phyloP scores from a whole-genome alignment of 2,888 invertebrate species.

The Drosophila atroscutellata region DNA sequence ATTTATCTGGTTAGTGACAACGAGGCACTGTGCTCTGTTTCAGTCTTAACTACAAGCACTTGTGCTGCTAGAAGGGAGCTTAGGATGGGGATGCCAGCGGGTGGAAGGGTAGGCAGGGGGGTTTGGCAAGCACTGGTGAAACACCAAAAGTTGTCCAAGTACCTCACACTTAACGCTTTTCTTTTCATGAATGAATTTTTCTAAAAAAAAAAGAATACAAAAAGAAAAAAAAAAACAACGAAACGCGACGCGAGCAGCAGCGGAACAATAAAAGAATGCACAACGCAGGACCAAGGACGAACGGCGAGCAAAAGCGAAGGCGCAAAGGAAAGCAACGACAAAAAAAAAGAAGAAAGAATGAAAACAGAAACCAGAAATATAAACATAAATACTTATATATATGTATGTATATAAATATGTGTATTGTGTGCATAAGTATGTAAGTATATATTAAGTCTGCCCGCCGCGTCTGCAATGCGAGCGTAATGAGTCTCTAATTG shows the following conservation, averaged over 20 bases:
- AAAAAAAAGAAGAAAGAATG: slow-evolving; percentile 17
- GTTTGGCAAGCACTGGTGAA: slow-evolving; percentile 18
- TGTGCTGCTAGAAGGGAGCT: background rate
- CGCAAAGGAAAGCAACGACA: slow-evolving; percentile 11
- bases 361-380: slow-evolving; percentile 12
- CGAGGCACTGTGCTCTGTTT: slow-evolving; percentile 39
- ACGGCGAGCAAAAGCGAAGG: slow-evolving; percentile 37
- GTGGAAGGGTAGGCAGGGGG: background rate
- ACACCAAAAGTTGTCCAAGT: slow-evolving; percentile 79
- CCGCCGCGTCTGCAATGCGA: slow-evolving; percentile 82
- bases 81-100: background rate
- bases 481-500: slow-evolving; percentile 84
- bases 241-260: slow-evolving; percentile 37
- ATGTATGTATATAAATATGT: background rate
- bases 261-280: slow-evolving; percentile 78
- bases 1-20: background rate
- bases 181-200: slow-evolving; percentile 76
- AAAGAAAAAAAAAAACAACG: slow-evolving; percentile 23
- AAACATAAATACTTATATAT: slow-evolving; percentile 19
- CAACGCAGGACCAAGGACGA: slow-evolving; percentile 55
- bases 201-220: slow-evolving; percentile 39
- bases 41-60: slow-evolving; percentile 49
- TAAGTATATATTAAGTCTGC: slow-evolving; percentile 71
- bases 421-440: slow-evolving; percentile 1
- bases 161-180: slow-evolving; percentile 55